Conservation (phyloP, 1,140 invertebrate genomes). For the Chelonus insularis region DNA sequence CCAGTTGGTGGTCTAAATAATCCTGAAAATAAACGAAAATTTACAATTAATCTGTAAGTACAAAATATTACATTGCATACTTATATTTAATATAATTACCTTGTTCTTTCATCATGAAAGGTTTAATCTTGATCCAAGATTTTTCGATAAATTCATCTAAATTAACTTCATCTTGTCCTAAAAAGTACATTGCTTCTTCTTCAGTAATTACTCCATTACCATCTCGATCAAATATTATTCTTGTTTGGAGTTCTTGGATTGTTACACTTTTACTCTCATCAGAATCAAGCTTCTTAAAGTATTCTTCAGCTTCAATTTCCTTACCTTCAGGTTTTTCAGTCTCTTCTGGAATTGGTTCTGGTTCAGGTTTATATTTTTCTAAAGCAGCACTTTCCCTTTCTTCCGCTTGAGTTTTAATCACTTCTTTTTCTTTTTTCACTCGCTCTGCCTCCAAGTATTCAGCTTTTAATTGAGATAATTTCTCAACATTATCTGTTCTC, state of each 20-base stretch:
- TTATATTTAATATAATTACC: conserved; percentile 59
- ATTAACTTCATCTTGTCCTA: conserved; percentile 72
- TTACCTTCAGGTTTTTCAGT: conserved; percentile 61
- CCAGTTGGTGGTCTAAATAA: conserved; percentile 61
- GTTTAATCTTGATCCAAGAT: conserved; percentile 79
- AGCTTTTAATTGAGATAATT: conserved; percentile 70
- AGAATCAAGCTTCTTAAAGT: conserved; percentile 76
- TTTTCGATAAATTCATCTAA: conserved; percentile 71
- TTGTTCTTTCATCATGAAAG: conserved; percentile 73
- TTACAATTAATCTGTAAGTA: no score
- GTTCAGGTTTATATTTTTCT: conserved; percentile 75
- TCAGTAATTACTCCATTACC: conserved; percentile 83
- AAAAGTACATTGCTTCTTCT: conserved; percentile 83
- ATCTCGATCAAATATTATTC: conserved; percentile 83
- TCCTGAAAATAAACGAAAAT: conserved; percentile 38
- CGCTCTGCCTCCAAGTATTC: conserved; percentile 74
- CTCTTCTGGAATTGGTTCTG: conserved; percentile 55
- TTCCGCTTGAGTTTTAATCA: conserved; percentile 73
- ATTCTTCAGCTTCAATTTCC: conserved; percentile 69
- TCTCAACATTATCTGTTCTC: conserved; percentile 72
- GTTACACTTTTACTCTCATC: conserved; percentile 78
- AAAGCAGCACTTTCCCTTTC: conserved; percentile 74
- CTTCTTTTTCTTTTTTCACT: conserved; percentile 73
- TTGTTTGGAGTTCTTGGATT: conserved; percentile 76
- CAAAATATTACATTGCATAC: no score